A percentile compares a stretch with the other conserved stretches of the same genome.
These are phyloP conservation scores for Ectemnius continuus DNA, from an alignment of 2,888 invertebrate species.

Conservation along the genomic window DNA sequence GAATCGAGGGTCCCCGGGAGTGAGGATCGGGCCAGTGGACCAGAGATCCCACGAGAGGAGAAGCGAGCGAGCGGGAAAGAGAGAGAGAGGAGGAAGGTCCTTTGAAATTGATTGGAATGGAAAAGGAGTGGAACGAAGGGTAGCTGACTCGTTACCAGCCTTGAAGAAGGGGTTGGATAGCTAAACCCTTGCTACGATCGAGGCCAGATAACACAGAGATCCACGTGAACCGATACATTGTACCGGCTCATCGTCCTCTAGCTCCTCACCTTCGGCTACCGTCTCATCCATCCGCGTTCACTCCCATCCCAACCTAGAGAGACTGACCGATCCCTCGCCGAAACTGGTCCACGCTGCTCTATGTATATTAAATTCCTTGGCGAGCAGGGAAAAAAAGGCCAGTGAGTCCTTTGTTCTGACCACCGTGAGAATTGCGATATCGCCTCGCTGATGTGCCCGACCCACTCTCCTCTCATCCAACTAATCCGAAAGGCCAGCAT, in stretches of 20 bases:
- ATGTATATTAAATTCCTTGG: conserved; percentile 47
- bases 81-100: conserved; percentile 34
- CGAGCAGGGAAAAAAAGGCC: conserved; percentile 3
- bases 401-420: conserved; percentile 31
- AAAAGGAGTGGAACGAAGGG: conserved; percentile 55
- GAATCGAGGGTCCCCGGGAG: conserved; percentile 41
- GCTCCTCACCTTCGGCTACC: conserved; percentile 33
- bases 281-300: conserved; percentile 18
- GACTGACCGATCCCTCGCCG: not conserved
- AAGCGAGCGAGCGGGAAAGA: conserved; percentile 22
- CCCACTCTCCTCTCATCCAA: no score
- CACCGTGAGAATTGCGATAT: conserved; percentile 49
- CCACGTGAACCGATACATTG: conserved; percentile 60
- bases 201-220: conserved; percentile 57
- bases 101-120: conserved; percentile 65
- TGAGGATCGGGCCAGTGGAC: conserved; percentile 64
- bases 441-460: no score
- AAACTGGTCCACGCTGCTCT: conserved; percentile 33
- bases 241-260: conserved; percentile 43
- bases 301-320: not conserved
- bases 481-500: no score
- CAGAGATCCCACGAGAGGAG: conserved; percentile 56
- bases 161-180: conserved; percentile 59
- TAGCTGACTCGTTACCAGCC: conserved; percentile 56
- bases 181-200: conserved; percentile 58